These are phyloP conservation scores for Anhinga anhinga DNA, from an alignment of 2,113 vertebrate genomes.

Conservation along the genomic window DNA sequence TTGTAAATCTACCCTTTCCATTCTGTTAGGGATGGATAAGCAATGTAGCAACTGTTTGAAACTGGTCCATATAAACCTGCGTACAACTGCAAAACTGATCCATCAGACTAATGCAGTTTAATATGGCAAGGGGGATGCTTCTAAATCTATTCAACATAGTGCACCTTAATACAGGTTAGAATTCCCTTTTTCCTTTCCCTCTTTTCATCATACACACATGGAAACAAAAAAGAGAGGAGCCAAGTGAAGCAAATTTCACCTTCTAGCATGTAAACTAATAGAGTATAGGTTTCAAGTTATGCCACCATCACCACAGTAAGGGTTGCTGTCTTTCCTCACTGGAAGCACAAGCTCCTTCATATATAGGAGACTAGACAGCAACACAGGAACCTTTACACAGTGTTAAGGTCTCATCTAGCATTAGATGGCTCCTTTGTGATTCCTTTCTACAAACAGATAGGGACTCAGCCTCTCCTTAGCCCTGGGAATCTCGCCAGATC, in stretches of 20 bases:
- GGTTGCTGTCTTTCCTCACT: not conserved
- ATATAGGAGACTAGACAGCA: not conserved
- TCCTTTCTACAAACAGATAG: not conserved
- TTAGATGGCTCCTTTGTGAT: not conserved
- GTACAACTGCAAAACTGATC: not conserved
- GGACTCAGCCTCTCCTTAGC: not conserved
- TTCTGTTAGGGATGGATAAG: not conserved
- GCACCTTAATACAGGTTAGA: not conserved
- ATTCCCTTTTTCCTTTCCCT: not conserved
- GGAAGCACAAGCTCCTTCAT: not conserved
- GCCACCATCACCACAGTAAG: not conserved
- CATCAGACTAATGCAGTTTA: not conserved
- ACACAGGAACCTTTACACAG: not conserved
- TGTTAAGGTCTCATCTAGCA: not conserved
- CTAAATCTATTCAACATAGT: not conserved
- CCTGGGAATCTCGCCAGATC: accelerated
- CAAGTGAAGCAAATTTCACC: not conserved
- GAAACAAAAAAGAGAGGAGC: not conserved
- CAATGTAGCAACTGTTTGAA: not conserved
- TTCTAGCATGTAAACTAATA: not conserved
- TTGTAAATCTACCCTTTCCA: not conserved
- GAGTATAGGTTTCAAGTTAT: not conserved
- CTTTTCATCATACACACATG: not conserved
- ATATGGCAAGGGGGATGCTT: not conserved
- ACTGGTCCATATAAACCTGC: not conserved